These are phyloP conservation scores for Turnix velox DNA, from an alignment of 2,113 vertebrate genomes.

Conservation along the genomic window DNA sequence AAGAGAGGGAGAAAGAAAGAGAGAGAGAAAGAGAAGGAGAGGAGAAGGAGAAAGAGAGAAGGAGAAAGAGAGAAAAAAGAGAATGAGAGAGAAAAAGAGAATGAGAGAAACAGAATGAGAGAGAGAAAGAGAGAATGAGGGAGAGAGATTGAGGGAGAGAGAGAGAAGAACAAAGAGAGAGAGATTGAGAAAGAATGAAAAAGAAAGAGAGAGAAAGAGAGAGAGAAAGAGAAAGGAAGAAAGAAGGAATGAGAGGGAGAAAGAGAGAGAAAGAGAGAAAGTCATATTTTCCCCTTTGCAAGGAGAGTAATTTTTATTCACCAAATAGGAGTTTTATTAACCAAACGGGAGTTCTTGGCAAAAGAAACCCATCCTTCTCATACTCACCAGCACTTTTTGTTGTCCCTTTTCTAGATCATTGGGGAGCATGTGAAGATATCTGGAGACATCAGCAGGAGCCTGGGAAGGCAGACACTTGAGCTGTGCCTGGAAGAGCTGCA, in stretches of 20 bases:
- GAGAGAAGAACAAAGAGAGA: not conserved
- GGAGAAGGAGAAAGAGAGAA: too few species aligned
- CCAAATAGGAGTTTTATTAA: too few species aligned
- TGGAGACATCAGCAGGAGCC: slow-evolving; percentile 46
- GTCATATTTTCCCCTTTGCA: not conserved
- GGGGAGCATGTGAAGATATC: slow-evolving; percentile 55
- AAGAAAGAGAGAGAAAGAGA: not conserved
- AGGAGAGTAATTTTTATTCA: not conserved
- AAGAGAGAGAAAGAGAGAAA: not conserved
- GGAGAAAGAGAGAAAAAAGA: not conserved
- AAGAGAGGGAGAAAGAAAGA: not conserved
- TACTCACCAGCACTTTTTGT: not conserved
- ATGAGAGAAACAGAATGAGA: too few species aligned
- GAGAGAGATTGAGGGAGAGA: too few species aligned
- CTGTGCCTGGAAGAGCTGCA: slow-evolving; percentile 59
- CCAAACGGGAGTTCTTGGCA: too few species aligned
- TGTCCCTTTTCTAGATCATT: slow-evolving; percentile 63
- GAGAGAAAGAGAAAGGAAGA: too few species aligned
- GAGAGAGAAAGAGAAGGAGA: not conserved
- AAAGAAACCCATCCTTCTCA: fast-evolving
- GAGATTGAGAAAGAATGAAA: not conserved
- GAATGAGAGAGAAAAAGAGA: not conserved
- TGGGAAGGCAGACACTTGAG: slow-evolving; percentile 62
- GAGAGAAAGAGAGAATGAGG: too few species aligned
- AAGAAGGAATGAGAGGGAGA: not conserved